Evolutionary conservation across 2,113 vertebrate genomes (phyloP).

Genomic region (Coptodon rendalli): DNA sequence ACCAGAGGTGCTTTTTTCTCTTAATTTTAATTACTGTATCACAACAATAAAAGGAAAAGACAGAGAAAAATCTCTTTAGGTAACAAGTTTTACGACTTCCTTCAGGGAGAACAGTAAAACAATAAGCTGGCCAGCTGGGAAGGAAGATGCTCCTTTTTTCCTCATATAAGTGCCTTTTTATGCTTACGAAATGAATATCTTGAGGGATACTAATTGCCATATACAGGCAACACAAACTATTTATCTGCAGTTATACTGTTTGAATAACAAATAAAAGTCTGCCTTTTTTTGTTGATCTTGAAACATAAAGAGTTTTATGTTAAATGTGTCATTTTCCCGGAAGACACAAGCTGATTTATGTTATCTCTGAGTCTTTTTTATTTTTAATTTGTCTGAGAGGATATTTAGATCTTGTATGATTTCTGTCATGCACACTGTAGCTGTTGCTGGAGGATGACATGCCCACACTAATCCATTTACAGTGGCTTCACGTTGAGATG

Average conservation of each 20-base stretch:
- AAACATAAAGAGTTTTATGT: background rate
- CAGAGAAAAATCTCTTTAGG: conserved; percentile 24
- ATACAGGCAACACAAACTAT: background rate
- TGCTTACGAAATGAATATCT: conserved; percentile 39
- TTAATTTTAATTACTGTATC: conserved; percentile 30
- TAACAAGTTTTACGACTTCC: conserved; percentile 34
- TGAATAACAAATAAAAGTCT: background rate
- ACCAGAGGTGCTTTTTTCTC: background rate
- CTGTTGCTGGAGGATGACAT: background rate
- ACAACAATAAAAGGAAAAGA: background rate
- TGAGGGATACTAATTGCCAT: conserved; percentile 4
- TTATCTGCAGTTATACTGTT: background rate
- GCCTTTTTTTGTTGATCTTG: background rate
- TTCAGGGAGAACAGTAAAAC: conserved; percentile 34
- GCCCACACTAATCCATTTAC: conserved; percentile 64
- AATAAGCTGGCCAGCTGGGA: conserved; percentile 40
- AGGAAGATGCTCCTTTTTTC: conserved; percentile 12
- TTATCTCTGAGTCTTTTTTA: background rate
- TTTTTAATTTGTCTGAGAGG: background rate
- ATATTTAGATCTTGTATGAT: conserved; percentile 8
- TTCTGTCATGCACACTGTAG: conserved; percentile 5
- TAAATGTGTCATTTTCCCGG: background rate
- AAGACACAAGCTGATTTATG: background rate
- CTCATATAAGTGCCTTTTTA: conserved; percentile 42
- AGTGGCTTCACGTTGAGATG: conserved; percentile 64